phyloP scores from a whole-genome alignment of 92 coral and sea anemone genomes.

The Heteractis magnifica region DNA sequence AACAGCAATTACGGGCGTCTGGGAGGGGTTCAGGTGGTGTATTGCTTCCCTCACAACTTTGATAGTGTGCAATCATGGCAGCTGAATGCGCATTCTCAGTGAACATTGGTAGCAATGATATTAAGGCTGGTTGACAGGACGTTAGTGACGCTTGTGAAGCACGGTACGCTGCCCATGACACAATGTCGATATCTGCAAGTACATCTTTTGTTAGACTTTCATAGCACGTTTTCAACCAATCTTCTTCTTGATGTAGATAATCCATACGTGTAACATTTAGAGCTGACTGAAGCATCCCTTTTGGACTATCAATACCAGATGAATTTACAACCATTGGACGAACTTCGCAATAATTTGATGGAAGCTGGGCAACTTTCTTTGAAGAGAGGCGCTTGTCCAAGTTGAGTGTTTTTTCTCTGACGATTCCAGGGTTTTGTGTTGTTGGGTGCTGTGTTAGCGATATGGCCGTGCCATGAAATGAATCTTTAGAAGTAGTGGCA shows the following conservation, averaged over 20 bases:
- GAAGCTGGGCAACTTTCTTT: constrained; percentile 38
- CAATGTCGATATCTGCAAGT: background rate
- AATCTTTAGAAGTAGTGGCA: constrained; percentile 54
- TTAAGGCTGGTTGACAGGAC: constrained; percentile 19
- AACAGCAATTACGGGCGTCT: constrained; percentile 44
- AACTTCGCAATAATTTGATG: constrained; percentile 38
- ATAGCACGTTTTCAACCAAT: background rate
- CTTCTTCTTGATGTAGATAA: background rate
- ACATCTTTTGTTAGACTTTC: background rate
- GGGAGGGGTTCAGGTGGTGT: constrained; percentile 49
- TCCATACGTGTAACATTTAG: background rate
- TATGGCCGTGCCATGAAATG: constrained; percentile 37
- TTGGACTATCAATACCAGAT: too few species aligned
- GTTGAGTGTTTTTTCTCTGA: constrained; percentile 30
- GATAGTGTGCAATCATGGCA: constrained; percentile 32
- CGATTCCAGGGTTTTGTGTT: constrained; percentile 36
- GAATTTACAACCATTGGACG: constrained; percentile 4
- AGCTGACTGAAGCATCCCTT: background rate
- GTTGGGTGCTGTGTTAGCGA: constrained; percentile 66
- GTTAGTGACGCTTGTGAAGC: constrained; percentile 40
- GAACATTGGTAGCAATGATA: constrained; percentile 33
- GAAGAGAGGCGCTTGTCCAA: background rate
- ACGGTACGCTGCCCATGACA: constrained; percentile 48
- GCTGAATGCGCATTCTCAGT: constrained; percentile 33
- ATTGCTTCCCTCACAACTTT: constrained; percentile 45